Conservation (phyloP, 2,113 vertebrate genomes). For the Nothoprocta perdicaria region DNA sequence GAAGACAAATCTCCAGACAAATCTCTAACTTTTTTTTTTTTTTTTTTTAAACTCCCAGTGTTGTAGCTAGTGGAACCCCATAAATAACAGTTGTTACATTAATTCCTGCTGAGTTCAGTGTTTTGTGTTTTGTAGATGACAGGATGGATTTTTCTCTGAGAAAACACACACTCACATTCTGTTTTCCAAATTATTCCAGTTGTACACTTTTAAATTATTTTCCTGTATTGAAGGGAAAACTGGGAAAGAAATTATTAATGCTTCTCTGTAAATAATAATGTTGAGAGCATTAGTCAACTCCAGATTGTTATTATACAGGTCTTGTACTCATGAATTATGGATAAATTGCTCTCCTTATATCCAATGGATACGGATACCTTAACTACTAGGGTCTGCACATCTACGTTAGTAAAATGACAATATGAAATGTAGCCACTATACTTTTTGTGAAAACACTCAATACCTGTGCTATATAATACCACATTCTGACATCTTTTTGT, state of each 20-base stretch:
- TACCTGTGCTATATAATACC: not conserved
- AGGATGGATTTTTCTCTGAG: not conserved
- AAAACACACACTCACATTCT: accelerated
- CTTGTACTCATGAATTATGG: not conserved
- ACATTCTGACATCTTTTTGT: not conserved
- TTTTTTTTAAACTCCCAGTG: not conserved
- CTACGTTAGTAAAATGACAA: not conserved
- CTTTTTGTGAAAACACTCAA: not conserved
- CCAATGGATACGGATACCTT: not conserved
- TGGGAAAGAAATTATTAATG: not conserved
- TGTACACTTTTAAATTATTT: not conserved
- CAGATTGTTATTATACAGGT: not conserved
- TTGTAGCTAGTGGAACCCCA: not conserved
- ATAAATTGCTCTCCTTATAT: not conserved
- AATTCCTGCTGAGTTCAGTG: not conserved
- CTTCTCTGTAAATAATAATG: not conserved
- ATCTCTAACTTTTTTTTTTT: not conserved
- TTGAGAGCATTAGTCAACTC: not conserved
- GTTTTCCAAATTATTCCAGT: not conserved
- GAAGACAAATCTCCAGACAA: not conserved
- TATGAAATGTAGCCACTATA: accelerated
- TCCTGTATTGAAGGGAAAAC: not conserved
- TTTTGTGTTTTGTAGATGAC: not conserved
- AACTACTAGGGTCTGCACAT: not conserved
- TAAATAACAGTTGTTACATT: not conserved